A percentile compares a stretch with the other conserved stretches of the same genome.
Conservation (phyloP, 2,113 vertebrate species). For the Varanus salvator region DNA sequence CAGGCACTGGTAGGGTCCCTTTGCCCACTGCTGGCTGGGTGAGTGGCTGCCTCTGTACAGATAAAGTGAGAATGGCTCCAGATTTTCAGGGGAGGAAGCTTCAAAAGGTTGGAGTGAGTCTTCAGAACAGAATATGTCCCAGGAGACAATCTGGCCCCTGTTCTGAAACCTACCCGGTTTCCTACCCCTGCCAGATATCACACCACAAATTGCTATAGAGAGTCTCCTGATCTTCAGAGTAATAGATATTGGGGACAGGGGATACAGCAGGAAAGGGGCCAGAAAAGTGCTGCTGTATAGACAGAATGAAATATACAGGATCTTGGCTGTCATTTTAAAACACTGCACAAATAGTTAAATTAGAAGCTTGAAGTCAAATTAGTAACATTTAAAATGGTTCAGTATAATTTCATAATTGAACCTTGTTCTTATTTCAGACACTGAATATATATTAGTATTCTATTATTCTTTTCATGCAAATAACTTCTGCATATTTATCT, state of each 20-base stretch:
- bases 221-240: not conserved
- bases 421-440: conserved; percentile 21
- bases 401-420: conserved; percentile 35
- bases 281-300: not conserved
- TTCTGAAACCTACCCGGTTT: too few relatives aligned
- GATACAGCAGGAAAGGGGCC: not conserved
- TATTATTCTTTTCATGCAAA: not conserved
- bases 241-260: not conserved
- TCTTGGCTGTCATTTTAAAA: not conserved
- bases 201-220: not conserved
- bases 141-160: too few relatives aligned
- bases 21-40: too few relatives aligned
- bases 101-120: too few relatives aligned
- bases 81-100: too few relatives aligned
- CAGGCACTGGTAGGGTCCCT: too few relatives aligned
- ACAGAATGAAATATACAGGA: not conserved
- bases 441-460: not conserved
- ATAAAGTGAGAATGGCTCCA: too few relatives aligned
- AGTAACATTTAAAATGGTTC: conserved; percentile 22
- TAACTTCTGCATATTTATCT: conserved; percentile 31
- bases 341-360: conserved; percentile 13
- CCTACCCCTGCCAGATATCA: too few relatives aligned
- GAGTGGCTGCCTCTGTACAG: too few relatives aligned
- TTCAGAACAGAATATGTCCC: too few relatives aligned
- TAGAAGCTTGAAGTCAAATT: conserved; percentile 28